These are phyloP conservation scores for Lutraria rhynchaena DNA, from an alignment of 1,140 invertebrate species.

Conservation along the genomic window DNA sequence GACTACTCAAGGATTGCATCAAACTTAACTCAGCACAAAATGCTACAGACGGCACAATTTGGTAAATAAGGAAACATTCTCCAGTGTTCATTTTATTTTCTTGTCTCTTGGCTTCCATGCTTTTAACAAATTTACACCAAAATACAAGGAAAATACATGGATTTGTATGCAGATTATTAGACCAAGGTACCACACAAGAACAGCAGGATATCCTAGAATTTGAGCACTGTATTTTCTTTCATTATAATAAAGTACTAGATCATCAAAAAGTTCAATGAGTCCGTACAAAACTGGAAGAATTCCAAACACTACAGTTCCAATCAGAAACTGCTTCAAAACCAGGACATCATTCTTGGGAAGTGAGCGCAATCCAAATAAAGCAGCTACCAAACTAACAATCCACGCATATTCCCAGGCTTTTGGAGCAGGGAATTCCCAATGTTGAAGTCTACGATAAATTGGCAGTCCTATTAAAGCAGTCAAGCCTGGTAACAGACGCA, in stretches of 20 bases:
- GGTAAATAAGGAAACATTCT: conserved; percentile 1
- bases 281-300: conserved; percentile 92
- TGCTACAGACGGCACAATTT: conserved; percentile 14
- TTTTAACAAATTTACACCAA: conserved; percentile 91
- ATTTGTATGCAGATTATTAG: conserved; percentile 94
- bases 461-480: conserved; percentile 68
- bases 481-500: conserved; percentile 69
- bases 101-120: conserved; percentile 88
- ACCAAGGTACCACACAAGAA: conserved; percentile 96
- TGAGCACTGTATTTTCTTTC: conserved; percentile 85
- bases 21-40: not conserved
- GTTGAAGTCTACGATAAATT: conserved; percentile 59
- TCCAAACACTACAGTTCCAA: conserved; percentile 90
- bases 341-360: conserved; percentile 91
- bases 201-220: conserved; percentile 90
- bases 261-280: conserved; percentile 90
- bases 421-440: conserved; percentile 72
- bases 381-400: conserved; percentile 92
- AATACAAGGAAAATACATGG: conserved; percentile 94
- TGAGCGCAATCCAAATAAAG: conserved; percentile 93
- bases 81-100: conserved; percentile 57
- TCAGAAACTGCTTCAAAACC: conserved; percentile 91
- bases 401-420: conserved; percentile 95
- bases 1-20: no score
- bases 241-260: conserved; percentile 91